phyloP scores from a whole-genome alignment of 2,113 vertebrate genomes.

The Melanerpes formicivorus region DNA sequence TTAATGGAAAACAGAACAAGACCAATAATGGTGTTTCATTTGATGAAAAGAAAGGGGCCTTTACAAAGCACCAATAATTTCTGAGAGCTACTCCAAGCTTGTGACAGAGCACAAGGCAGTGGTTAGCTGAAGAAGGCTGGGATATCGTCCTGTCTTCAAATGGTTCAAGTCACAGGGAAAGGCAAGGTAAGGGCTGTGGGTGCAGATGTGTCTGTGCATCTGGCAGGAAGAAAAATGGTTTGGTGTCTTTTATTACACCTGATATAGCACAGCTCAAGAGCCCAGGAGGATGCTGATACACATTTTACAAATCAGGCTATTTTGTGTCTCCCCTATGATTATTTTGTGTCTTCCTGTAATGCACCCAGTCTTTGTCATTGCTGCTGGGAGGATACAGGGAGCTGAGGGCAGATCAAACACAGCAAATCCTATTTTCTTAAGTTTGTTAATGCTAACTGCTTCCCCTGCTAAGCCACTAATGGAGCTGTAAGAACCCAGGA shows the following conservation, averaged over 20 bases:
- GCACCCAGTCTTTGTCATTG: not conserved
- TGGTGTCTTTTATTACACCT: not conserved
- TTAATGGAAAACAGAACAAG: not conserved
- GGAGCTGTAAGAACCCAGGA: conserved; percentile 31
- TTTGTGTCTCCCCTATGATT: not conserved
- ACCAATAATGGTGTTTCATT: rapidly evolving
- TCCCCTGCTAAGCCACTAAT: conserved; percentile 55
- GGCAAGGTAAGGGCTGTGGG: not conserved
- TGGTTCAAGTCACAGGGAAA: not conserved
- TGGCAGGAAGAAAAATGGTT: not conserved
- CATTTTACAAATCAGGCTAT: not conserved
- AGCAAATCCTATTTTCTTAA: conserved; percentile 64
- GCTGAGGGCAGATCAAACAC: not conserved
- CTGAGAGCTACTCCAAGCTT: not conserved
- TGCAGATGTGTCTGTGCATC: not conserved
- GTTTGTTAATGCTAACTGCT: conserved; percentile 56
- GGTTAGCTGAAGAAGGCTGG: not conserved
- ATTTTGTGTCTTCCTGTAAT: not conserved
- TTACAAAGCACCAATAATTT: not conserved
- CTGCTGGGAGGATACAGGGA: not conserved
- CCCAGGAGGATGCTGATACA: not conserved
- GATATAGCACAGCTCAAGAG: not conserved
- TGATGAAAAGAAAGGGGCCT: not conserved
- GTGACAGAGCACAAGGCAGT: not conserved
- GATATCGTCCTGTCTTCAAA: not conserved